These are phyloP conservation scores for Onychomys torridus DNA, from an alignment of 2,797 vertebrate species.

Conservation along the genomic window DNA sequence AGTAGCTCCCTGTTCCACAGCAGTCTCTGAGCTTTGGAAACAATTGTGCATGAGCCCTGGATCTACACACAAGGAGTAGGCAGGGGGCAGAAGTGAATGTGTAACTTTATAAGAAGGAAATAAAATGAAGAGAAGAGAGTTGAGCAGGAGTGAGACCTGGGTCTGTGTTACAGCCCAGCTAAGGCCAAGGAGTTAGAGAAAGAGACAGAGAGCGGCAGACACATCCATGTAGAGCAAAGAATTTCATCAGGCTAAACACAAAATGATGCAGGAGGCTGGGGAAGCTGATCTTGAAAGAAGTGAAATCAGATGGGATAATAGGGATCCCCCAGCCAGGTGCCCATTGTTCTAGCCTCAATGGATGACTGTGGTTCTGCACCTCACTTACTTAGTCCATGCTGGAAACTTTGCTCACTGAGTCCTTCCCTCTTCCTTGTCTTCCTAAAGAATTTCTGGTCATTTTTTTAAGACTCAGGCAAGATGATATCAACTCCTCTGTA, in stretches of 20 bases:
- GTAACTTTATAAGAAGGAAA: accelerated
- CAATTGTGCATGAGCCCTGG: not conserved
- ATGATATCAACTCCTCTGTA: not conserved
- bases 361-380: not conserved
- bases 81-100: not conserved
- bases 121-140: not conserved
- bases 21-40: not conserved
- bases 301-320: accelerated
- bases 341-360: not conserved
- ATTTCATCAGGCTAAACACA: not conserved
- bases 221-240: not conserved
- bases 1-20: not conserved
- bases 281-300: not conserved
- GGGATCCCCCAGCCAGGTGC: accelerated
- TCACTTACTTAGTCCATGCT: not conserved
- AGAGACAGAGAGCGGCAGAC: not conserved
- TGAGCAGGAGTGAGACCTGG: not conserved
- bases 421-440: not conserved
- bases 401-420: not conserved
- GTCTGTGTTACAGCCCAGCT: not conserved
- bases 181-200: not conserved
- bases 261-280: not conserved
- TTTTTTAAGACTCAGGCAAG: not conserved
- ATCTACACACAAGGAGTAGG: not conserved
- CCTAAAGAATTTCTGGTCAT: not conserved